Conservation (phyloP, 2,888 invertebrate species). For the Acronicta leporina region DNA sequence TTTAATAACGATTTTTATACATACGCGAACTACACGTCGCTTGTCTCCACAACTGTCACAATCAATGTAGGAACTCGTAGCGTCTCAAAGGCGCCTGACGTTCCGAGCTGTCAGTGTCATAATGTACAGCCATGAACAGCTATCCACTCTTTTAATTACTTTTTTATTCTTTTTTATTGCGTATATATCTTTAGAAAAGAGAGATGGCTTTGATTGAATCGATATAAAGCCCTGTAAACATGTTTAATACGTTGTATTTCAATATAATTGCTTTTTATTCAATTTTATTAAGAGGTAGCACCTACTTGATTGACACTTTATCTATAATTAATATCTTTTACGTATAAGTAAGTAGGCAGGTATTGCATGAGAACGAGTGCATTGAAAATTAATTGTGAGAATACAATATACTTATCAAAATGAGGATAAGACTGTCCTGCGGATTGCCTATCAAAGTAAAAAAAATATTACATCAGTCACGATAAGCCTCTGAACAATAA, state of each 20-base stretch:
- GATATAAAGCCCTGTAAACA: slow-evolving; percentile 30
- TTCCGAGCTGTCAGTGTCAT: slow-evolving; percentile 24
- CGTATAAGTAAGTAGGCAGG: not conserved
- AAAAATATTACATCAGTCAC: too few species aligned
- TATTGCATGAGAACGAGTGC: not conserved
- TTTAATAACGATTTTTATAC: slow-evolving; percentile 18
- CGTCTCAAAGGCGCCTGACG: slow-evolving; percentile 44
- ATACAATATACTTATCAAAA: not conserved
- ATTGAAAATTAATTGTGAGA: not conserved
- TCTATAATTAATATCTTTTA: slow-evolving; percentile 8
- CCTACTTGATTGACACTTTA: slow-evolving; percentile 23
- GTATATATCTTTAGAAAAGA: slow-evolving; percentile 4
- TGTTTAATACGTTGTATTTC: slow-evolving; percentile 16
- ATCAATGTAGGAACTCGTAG: slow-evolving; percentile 34
- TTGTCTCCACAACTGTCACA: slow-evolving; percentile 20
- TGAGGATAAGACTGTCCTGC: not conserved
- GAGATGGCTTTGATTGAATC: slow-evolving; percentile 33
- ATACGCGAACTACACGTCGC: slow-evolving; percentile 20
- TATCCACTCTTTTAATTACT: slow-evolving; percentile 34
- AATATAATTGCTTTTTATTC: slow-evolving; percentile 27
- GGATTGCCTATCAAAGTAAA: not conserved
- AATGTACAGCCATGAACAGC: slow-evolving; percentile 5
- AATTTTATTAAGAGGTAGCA: slow-evolving; percentile 18
- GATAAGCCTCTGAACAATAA: not conserved
- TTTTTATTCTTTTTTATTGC: slow-evolving; percentile 25